These are phyloP conservation scores for Lineus longissimus DNA, from an alignment of 1,140 invertebrate genomes.

Conservation along the genomic window DNA sequence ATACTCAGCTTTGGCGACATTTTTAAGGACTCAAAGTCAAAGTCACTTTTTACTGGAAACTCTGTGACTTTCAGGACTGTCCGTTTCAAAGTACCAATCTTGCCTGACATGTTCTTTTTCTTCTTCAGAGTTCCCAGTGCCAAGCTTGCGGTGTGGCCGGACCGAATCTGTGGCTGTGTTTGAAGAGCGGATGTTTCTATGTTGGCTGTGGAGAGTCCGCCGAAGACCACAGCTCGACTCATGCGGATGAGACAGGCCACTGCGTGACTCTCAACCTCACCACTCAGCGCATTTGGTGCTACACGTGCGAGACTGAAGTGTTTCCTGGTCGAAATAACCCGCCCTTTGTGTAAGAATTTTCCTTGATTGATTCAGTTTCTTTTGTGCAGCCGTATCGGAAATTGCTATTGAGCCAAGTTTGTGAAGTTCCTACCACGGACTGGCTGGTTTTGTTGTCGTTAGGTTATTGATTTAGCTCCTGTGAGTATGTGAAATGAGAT, in stretches of 20 bases:
- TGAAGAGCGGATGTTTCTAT: slow-evolving; percentile 70
- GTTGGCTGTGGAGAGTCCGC: slow-evolving; percentile 75
- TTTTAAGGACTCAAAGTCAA: background rate
- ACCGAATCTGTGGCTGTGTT: slow-evolving; percentile 79
- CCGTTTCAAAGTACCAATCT: slow-evolving; percentile 9
- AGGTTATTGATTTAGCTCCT: background rate
- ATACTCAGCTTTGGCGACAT: background rate
- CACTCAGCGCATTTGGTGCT: slow-evolving; percentile 80
- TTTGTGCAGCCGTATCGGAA: background rate
- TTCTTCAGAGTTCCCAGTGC: slow-evolving; percentile 45
- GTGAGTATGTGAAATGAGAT: too few relatives aligned
- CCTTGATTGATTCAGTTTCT: background rate
- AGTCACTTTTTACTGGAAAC: background rate
- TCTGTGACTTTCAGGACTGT: background rate
- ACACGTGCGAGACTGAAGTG: slow-evolving; percentile 74
- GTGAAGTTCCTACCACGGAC: background rate
- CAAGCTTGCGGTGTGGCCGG: slow-evolving; percentile 63
- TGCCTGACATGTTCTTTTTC: slow-evolving; percentile 4
- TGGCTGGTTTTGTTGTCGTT: background rate
- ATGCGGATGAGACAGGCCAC: slow-evolving; percentile 72
- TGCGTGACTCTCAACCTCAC: slow-evolving; percentile 78
- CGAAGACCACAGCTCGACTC: slow-evolving; percentile 73
- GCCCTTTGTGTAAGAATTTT: slow-evolving; percentile 36
- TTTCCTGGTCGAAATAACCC: slow-evolving; percentile 55
- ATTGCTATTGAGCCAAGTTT: background rate